Conservation (phyloP, 1,140 invertebrate species). For the Drosophila albomicans region DNA sequence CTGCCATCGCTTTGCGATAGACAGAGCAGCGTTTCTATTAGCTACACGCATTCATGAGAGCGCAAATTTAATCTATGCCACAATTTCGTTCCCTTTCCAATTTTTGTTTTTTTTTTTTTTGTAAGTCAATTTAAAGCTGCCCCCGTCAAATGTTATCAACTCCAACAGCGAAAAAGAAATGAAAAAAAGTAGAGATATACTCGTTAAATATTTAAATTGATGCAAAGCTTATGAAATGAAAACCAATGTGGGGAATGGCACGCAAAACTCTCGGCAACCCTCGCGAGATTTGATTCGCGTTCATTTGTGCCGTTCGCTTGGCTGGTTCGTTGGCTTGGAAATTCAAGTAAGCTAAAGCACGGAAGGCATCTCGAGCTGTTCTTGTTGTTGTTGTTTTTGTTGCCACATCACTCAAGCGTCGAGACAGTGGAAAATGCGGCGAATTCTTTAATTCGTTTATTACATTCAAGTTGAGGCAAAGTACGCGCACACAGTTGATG, state of each 20-base stretch:
- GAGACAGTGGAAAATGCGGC: conserved; percentile 9
- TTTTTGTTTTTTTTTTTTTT: not conserved
- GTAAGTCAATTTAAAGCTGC: conserved; percentile 75
- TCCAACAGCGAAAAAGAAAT: not conserved
- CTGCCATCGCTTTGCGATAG: not conserved
- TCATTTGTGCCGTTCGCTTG: conserved; percentile 53
- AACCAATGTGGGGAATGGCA: conserved; percentile 8
- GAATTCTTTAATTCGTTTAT: conserved; percentile 19
- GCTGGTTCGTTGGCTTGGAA: conserved; percentile 41
- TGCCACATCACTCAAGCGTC: conserved; percentile 25
- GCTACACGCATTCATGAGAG: conserved; percentile 76
- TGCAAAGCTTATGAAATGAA: conserved; percentile 78
- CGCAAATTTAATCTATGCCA: conserved; percentile 78
- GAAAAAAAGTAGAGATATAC: conserved; percentile 41
- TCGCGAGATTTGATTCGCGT: conserved; percentile 64
- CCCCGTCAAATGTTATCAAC: conserved; percentile 62
- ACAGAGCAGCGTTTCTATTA: conserved; percentile 64
- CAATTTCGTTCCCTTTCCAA: conserved; percentile 31
- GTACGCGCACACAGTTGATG: not conserved
- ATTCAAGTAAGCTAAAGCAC: not conserved
- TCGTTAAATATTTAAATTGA: conserved; percentile 82
- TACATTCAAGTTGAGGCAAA: conserved; percentile 11
- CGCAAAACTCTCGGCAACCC: conserved; percentile 41
- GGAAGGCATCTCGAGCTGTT: not conserved
- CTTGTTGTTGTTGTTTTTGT: too few species aligned